Percentiles rank a stretch among this genome's conserved stretches.
Evolutionary conservation across 2,113 vertebrate species (phyloP).

Genomic region (Epinephelus lanceolatus): DNA sequence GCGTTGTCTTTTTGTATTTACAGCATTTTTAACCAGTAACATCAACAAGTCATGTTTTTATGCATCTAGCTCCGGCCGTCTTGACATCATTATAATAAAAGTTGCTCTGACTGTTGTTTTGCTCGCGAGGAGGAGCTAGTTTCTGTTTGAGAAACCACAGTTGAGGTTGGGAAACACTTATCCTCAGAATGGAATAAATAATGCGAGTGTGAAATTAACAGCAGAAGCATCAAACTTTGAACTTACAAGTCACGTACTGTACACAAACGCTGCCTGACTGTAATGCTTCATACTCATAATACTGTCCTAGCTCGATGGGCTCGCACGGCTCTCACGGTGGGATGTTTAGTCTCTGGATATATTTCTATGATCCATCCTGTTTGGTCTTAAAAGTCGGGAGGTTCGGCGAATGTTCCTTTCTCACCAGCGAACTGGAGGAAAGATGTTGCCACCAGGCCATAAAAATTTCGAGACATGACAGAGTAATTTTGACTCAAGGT

Average conservation of each 20-base stretch:
- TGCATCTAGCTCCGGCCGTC: constrained; percentile 3
- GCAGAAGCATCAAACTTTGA: neutral
- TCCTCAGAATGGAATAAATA: neutral
- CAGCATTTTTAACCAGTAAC: constrained; percentile 27
- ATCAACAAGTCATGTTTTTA: constrained; percentile 26
- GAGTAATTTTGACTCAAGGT: constrained; percentile 51
- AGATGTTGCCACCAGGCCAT: constrained; percentile 48
- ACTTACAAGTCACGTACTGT: neutral
- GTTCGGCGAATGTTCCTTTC: constrained; percentile 23
- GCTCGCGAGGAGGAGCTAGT: neutral
- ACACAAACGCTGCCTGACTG: neutral
- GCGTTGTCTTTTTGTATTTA: constrained; percentile 39
- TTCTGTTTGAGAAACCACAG: constrained; percentile 1
- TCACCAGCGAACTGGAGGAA: constrained; percentile 28
- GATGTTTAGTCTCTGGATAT: constrained; percentile 62
- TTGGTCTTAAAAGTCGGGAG: constrained; percentile 30
- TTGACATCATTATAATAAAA: constrained; percentile 33
- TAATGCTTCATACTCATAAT: neutral
- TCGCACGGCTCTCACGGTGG: constrained; percentile 55
- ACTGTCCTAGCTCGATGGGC: constrained; percentile 33
- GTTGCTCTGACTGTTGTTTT: constrained; percentile 20
- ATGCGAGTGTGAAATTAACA: constrained; percentile 9
- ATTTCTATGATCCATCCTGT: constrained; percentile 58
- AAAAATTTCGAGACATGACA: constrained; percentile 57
- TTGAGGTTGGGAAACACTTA: constrained; percentile 7